Evolutionary conservation across 2,113 vertebrate species (phyloP).

Genomic region (Hucho hucho): DNA sequence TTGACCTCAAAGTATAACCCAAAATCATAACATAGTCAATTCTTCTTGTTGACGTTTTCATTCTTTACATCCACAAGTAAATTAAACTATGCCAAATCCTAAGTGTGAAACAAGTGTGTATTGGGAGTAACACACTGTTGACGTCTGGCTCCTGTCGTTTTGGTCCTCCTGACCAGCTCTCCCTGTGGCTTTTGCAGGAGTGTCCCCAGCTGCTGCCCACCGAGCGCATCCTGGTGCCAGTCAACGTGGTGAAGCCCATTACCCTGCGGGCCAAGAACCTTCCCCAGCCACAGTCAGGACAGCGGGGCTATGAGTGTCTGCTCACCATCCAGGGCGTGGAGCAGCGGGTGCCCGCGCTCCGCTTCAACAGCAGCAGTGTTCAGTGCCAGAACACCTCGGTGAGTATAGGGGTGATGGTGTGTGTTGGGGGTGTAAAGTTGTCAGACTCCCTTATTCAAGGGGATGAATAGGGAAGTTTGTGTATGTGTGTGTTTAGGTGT

Average conservation of each 20-base stretch:
- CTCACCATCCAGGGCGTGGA: constrained; percentile 90
- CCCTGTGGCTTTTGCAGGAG: constrained; percentile 72
- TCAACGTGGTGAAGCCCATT: constrained; percentile 95
- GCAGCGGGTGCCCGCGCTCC: constrained; percentile 89
- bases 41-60: not conserved
- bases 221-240: constrained; percentile 91
- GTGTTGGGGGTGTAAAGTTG: too few relatives aligned
- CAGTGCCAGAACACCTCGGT: constrained; percentile 99
- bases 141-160: not conserved
- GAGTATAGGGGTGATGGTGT: constrained; percentile 57
- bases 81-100: too few relatives aligned
- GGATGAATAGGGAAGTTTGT: not conserved
- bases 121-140: not conserved
- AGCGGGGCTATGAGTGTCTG: constrained; percentile 93
- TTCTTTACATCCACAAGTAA: too few relatives aligned
- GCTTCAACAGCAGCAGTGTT: constrained; percentile 97
- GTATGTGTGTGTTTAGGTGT: too few relatives aligned
- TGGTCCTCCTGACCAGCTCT: constrained; percentile 7
- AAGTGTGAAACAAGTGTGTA: not conserved
- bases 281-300: constrained; percentile 96
- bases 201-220: constrained; percentile 93
- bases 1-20: too few relatives aligned
- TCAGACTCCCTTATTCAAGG: too few relatives aligned
- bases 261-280: constrained; percentile 94
- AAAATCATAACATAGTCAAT: too few relatives aligned